Base-by-base conservation (phyloP, 2,888 invertebrate species). In the Sphaerolaimus hirsutus region DNA sequence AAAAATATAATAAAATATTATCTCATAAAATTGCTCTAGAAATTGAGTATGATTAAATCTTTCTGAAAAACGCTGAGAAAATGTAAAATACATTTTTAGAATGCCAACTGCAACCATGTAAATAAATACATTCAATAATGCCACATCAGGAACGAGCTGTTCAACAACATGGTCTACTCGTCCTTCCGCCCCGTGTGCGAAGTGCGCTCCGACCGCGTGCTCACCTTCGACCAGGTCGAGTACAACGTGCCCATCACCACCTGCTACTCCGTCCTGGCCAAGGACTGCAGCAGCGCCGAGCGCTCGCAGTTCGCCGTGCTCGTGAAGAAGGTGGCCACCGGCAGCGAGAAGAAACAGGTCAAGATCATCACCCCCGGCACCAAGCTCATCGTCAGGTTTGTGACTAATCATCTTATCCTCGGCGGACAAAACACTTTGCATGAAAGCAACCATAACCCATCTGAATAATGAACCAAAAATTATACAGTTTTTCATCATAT, bases 181-280 rank as follows among this genome's bases (percentile, higher is more conserved):
- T 37, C 35, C 29, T 38, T 19, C 26, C 43, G 7, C 35, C 26
- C 26, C 29, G 17, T 19, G 19, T 55, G 54, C 50, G 42, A 27
- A 22, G 48, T 52, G 40, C 45, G 51, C 43, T 45, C 46, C 25
- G 43, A 50, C 26, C 43, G 47, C 26, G 49, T 62, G 27, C 41
- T 48, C 44, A 58, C 62, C 21, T 64, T 62, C 54, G 63, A 64
- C 48, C 52, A 54, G 26, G 53, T 56, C 37, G 25, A 24, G 45
- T 58, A 53, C 53, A 50, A 53, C 22, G 56, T 55, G 32, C 56
- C 58, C 32, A 46, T 59, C 44, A 53, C 56, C 46, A 53, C 47
- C 38, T 68, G 66, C 56, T 63, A 59, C 53, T 58, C 63, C 43
- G 56, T 68, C 24, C 49, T 67, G 48, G 61, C 63, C 52, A 66